These are phyloP conservation scores for Astropecten irregularis DNA, from an alignment of 53 echinoderm and acorn worm species.

Conservation along the genomic window DNA sequence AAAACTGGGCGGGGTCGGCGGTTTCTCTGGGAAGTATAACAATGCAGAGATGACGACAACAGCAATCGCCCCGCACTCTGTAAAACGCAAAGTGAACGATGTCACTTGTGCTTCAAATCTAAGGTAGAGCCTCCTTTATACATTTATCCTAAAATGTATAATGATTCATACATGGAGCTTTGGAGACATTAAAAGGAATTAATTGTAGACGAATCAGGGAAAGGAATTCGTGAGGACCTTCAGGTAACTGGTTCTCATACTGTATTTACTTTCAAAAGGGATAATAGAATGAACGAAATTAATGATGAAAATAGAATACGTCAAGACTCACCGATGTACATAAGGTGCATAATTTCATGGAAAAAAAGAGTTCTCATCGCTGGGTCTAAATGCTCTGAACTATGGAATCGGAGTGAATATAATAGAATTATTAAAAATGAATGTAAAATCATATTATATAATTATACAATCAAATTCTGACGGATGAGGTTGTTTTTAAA, in stretches of 20 bases:
- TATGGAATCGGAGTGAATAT: too few relatives aligned
- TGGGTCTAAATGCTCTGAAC: slow-evolving; percentile 7
- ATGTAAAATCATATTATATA: too few relatives aligned
- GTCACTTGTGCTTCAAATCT: not conserved
- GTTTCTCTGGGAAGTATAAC: slow-evolving; percentile 77
- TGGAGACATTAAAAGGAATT: too few relatives aligned
- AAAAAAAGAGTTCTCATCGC: slow-evolving; percentile 21
- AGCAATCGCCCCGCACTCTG: slow-evolving; percentile 68
- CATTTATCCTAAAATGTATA: too few relatives aligned
- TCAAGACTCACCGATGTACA: slow-evolving; percentile 78
- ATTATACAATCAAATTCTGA: too few relatives aligned
- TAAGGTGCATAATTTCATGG: slow-evolving; percentile 63
- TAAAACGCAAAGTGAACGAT: not conserved
- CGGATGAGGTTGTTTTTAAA: too few relatives aligned
- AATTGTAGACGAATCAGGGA: too few relatives aligned
- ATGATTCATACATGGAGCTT: too few relatives aligned
- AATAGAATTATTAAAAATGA: too few relatives aligned
- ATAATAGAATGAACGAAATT: not conserved
- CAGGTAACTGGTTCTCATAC: not conserved
- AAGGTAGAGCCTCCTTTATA: too few relatives aligned
- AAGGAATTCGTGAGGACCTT: not conserved
- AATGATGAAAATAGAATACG: not conserved
- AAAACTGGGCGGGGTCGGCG: slow-evolving; percentile 71
- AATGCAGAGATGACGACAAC: slow-evolving; percentile 65
- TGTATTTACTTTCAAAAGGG: not conserved